These are phyloP conservation scores for Alsophila aescularia DNA, from an alignment of 2,888 invertebrate species.

Conservation along the genomic window DNA sequence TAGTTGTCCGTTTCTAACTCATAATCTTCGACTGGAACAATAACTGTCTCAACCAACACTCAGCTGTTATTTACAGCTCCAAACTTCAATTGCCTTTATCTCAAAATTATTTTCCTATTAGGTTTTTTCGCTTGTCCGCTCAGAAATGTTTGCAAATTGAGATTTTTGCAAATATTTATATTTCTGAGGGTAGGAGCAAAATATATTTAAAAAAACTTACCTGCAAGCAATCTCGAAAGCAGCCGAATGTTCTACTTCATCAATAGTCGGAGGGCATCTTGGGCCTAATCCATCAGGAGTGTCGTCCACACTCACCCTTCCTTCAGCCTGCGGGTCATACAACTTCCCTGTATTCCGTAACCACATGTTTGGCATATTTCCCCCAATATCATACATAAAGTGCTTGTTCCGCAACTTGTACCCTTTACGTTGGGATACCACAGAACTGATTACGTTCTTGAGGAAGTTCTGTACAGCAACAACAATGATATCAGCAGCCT, in stretches of 20 bases:
- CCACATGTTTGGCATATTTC: constrained; percentile 92
- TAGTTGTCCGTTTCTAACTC: too few species aligned
- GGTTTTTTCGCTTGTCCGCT: too few species aligned
- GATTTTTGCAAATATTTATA: too few species aligned
- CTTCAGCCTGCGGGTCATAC: constrained; percentile 86
- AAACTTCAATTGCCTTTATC: too few species aligned
- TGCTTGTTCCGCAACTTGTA: constrained; percentile 89
- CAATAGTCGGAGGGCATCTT: constrained; percentile 87
- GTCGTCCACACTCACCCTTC: constrained; percentile 84
- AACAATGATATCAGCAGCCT: constrained; percentile 92
- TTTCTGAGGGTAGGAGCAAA: too few species aligned
- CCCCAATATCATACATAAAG: constrained; percentile 92
- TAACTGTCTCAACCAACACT: too few species aligned
- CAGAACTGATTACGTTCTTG: constrained; percentile 91
- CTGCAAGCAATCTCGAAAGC: constrained; percentile 90
- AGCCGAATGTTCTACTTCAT: constrained; percentile 90
- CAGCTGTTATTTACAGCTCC: too few species aligned
- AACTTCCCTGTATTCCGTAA: constrained; percentile 88
- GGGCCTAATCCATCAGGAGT: constrained; percentile 87
- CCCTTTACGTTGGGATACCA: constrained; percentile 92
- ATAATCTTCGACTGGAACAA: too few species aligned
- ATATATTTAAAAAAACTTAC: constrained; percentile 43
- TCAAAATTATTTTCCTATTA: too few species aligned
- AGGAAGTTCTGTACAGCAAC: constrained; percentile 91
- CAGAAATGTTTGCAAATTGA: too few species aligned